These are phyloP conservation scores for Archocentrus centrarchus DNA, from an alignment of 2,113 vertebrate genomes.

Conservation along the genomic window DNA sequence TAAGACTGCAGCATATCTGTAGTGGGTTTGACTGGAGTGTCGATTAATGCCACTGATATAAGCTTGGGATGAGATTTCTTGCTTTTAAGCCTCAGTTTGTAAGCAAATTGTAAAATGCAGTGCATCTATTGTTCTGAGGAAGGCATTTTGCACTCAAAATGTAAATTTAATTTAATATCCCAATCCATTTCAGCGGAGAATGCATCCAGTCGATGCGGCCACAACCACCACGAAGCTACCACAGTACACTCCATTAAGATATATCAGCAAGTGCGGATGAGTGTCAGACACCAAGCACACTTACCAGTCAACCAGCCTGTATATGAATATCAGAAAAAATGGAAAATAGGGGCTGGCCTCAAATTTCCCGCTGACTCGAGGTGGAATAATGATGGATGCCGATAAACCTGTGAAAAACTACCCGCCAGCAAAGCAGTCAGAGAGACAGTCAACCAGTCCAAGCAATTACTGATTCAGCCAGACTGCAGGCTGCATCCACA, in stretches of 20 bases:
- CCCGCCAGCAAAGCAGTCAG: not conserved
- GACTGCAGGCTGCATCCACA: slow-evolving; percentile 19
- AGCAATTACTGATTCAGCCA: slow-evolving; percentile 47
- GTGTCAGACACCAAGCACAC: not conserved
- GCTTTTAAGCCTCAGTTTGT: not conserved
- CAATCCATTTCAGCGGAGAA: not conserved
- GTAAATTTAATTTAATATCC: not conserved
- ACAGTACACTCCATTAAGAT: not conserved
- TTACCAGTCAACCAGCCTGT: not conserved
- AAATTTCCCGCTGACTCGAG: slow-evolving; percentile 2
- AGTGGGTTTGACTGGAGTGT: not conserved
- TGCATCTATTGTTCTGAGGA: not conserved
- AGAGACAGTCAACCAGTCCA: not conserved
- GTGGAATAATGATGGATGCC: slow-evolving; percentile 29
- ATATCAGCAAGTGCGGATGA: not conserved
- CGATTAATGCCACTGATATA: not conserved
- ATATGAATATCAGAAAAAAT: not conserved
- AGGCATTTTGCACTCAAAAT: not conserved
- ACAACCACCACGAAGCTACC: not conserved
- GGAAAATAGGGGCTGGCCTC: slow-evolving; percentile 8
- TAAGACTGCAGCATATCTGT: not conserved
- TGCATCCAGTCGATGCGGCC: not conserved
- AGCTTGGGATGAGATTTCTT: not conserved
- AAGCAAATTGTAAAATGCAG: not conserved
- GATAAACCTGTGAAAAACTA: slow-evolving; percentile 28